Conservation (phyloP, 2,797 vertebrate genomes). For the Borostomias antarcticus region DNA sequence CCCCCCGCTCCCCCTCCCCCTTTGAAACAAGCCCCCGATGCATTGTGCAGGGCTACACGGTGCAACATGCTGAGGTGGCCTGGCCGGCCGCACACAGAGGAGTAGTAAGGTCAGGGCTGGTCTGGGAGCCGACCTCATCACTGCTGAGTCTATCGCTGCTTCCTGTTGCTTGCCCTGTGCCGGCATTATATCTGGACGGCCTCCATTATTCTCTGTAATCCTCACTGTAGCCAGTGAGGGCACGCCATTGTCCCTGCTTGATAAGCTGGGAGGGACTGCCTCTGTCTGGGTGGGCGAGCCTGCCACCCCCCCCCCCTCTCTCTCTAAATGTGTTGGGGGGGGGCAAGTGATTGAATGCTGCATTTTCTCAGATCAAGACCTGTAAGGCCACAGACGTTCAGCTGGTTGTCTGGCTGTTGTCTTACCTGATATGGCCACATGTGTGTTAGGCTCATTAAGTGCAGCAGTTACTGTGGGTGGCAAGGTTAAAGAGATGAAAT, state of each 20-base stretch:
- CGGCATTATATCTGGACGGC: conserved; percentile 91
- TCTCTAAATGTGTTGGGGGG: neutral
- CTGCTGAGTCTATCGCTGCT: conserved; percentile 92
- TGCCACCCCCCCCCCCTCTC: neutral
- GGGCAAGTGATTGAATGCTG: neutral
- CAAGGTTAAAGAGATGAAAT: conserved; percentile 97
- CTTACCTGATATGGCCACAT: conserved; percentile 87
- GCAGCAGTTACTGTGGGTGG: conserved; percentile 92
- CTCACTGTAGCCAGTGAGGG: conserved; percentile 87
- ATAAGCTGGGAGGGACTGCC: conserved; percentile 81
- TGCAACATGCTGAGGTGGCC: conserved; percentile 79
- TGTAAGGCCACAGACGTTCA: conserved; percentile 37
- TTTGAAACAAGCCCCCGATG: neutral
- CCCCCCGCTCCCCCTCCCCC: neutral
- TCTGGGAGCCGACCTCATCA: conserved; percentile 79
- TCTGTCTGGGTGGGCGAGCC: conserved; percentile 79
- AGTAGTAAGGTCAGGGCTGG: conserved; percentile 76
- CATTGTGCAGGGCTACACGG: neutral
- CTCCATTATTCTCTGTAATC: conserved; percentile 95
- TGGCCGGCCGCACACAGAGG: conserved; percentile 70
- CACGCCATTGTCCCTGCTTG: conserved; percentile 87
- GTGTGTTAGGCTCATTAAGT: conserved; percentile 89
- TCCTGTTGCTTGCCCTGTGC: conserved; percentile 91
- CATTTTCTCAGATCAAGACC: conserved; percentile 35
- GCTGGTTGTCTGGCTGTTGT: conserved; percentile 48